phyloP scores from a whole-genome alignment of 2,888 invertebrate species.

The Listrodromus nycthemerus region DNA sequence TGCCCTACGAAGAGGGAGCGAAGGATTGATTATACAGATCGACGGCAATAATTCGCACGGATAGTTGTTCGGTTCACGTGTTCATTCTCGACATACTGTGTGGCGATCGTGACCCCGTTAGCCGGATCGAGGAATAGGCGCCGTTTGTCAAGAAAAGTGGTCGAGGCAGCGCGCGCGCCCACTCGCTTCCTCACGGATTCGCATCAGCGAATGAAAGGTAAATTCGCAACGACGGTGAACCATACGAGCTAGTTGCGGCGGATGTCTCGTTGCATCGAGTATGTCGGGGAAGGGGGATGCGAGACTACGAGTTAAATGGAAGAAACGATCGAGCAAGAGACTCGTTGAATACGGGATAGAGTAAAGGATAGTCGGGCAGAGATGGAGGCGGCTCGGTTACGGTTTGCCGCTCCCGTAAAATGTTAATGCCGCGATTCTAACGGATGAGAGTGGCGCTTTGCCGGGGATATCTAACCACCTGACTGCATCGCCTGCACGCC shows the following conservation, averaged over 20 bases:
- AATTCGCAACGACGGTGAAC: slow-evolving; percentile 76
- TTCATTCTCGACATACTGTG: slow-evolving; percentile 51
- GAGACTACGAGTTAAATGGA: slow-evolving; percentile 49
- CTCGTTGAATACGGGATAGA: slow-evolving; percentile 34
- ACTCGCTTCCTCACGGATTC: slow-evolving; percentile 50
- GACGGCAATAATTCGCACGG: slow-evolving; percentile 54
- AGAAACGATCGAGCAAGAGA: slow-evolving; percentile 52
- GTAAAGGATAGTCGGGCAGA: slow-evolving; percentile 47
- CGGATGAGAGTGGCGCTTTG: slow-evolving; percentile 69
- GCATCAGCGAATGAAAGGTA: slow-evolving; percentile 73
- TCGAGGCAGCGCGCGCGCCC: neutral
- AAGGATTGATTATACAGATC: slow-evolving; percentile 53
- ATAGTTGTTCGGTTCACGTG: slow-evolving; percentile 41
- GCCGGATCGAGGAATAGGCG: slow-evolving; percentile 34
- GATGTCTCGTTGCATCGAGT: slow-evolving; percentile 51
- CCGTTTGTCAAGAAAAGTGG: slow-evolving; percentile 58
- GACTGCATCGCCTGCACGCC: slow-evolving; percentile 60
- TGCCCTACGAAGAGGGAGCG: slow-evolving; percentile 32
- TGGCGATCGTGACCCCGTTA: slow-evolving; percentile 63
- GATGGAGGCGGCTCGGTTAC: slow-evolving; percentile 63
- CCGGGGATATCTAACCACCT: slow-evolving; percentile 66
- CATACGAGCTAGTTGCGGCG: slow-evolving; percentile 49
- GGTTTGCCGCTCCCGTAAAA: slow-evolving; percentile 70
- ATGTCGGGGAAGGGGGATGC: neutral
- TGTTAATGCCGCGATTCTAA: slow-evolving; percentile 70